Base-by-base conservation (phyloP, 2,797 vertebrate genomes). In the Pipistrellus nathusii region DNA sequence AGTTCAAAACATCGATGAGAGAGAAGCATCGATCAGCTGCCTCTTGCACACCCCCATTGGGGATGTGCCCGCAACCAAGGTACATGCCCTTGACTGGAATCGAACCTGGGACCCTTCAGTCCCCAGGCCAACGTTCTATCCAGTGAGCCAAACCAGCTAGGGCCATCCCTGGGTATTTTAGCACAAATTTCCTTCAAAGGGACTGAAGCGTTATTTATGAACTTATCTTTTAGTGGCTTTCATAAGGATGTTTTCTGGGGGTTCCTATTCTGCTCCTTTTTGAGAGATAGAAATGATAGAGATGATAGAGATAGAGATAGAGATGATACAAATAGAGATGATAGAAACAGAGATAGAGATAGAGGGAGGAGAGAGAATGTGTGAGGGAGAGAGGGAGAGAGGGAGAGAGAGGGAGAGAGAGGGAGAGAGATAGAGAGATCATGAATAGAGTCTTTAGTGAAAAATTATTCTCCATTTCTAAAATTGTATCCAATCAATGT, bases 241-340 rank as follows among this genome's bases (percentile, higher is more conserved):
- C n/a, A 32, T 30, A 87, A 90, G 23, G 25, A 53, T 87, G 4
- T 73, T 94, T 80, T 88, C 20, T 75, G 66, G 18, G 9, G 48
- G 93, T 93, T 88, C 15, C n/a, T 68, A 23, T 86, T 93, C 27
- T 55, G 7, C 25, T 88, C 85, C 5, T 66, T 89, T 89, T 78
- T 91, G 38, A 68, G n/a, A 32, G 64, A 32, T 59, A 25, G 55
- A 6, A 51, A 53, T 53, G 30, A 68, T 3, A 13, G 35, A 75
- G 32, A 78, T 13, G 18, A 23, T 25, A 75, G 30, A 83, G 15
- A 87, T 17, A 78, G 13, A 48, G 46, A 48, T 18, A 21, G 48
- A 41, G 11, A n/a, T n/a, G n/a, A n/a, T n/a, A n/a, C n/a, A n/a
- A n/a, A 23, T 25, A 75, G 30, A 83, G 15, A 87, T 17, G 46